phyloP scores from a whole-genome alignment of 2,113 vertebrate genomes.

The Proteles cristata region DNA sequence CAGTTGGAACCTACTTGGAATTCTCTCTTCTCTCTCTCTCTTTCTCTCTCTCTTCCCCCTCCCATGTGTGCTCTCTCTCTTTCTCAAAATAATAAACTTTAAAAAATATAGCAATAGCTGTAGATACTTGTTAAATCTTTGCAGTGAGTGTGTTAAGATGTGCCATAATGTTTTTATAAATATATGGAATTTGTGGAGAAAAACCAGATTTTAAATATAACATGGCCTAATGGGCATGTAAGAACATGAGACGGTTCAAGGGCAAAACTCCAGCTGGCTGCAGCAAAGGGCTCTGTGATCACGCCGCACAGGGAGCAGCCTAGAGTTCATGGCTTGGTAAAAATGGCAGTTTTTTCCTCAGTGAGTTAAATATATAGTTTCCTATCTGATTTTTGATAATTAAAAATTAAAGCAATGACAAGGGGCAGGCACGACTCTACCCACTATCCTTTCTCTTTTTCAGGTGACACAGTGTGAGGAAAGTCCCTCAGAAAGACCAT shows the following conservation, averaged over 20 bases:
- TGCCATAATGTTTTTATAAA: neutral
- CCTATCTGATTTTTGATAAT: neutral
- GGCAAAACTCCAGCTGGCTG: neutral
- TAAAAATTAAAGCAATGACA: neutral
- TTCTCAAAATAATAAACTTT: neutral
- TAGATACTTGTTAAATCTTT: neutral
- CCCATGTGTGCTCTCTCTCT: too few relatives aligned
- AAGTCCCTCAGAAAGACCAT: neutral
- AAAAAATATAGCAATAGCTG: neutral
- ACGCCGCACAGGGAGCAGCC: fast-evolving
- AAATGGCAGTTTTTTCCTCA: neutral
- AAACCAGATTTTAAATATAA: neutral
- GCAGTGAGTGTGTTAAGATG: neutral
- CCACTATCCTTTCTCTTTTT: neutral
- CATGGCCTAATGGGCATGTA: too few relatives aligned
- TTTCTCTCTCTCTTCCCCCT: too few relatives aligned
- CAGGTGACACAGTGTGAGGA: neutral
- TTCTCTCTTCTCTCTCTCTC: too few relatives aligned
- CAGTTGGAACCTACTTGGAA: too few relatives aligned
- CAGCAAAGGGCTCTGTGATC: neutral
- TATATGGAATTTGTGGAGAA: neutral
- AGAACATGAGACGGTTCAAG: neutral
- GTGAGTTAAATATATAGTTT: neutral
- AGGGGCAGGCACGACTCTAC: neutral
- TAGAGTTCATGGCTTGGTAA: neutral